These are phyloP conservation scores for Solenopsis fugax DNA, from an alignment of 1,140 invertebrate genomes.

Conservation along the genomic window DNA sequence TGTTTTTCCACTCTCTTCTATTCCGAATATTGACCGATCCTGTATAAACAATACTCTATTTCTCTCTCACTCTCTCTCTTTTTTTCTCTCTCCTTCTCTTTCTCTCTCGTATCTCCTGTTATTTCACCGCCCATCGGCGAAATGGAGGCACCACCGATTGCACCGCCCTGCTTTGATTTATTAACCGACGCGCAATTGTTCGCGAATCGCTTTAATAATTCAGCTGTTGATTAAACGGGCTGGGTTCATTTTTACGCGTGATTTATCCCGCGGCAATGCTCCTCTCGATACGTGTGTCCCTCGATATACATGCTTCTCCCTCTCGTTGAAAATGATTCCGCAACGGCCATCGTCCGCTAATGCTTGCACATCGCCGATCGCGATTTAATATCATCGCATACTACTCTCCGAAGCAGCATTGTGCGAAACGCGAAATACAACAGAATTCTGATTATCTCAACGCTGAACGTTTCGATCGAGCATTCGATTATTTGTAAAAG, in stretches of 20 bases:
- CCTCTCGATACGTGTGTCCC: slow-evolving; percentile 46
- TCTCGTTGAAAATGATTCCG: slow-evolving; percentile 62
- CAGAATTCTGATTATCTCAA: slow-evolving; percentile 20
- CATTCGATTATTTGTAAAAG: slow-evolving; percentile 27
- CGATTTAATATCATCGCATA: slow-evolving; percentile 52
- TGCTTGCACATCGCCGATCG: slow-evolving; percentile 35
- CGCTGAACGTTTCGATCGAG: background rate
- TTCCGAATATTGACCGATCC: slow-evolving; percentile 54
- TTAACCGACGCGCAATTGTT: slow-evolving; percentile 83
- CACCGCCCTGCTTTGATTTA: slow-evolving; percentile 81
- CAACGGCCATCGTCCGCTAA: slow-evolving; percentile 64
- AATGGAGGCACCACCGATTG: slow-evolving; percentile 65
- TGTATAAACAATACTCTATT: slow-evolving; percentile 67
- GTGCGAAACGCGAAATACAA: slow-evolving; percentile 36
- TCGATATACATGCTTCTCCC: slow-evolving; percentile 35
- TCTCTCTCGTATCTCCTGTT: slow-evolving; percentile 34
- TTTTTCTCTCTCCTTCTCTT: background rate
- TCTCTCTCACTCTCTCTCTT: slow-evolving; percentile 33
- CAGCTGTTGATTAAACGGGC: slow-evolving; percentile 84
- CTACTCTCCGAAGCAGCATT: background rate
- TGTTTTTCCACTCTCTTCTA: slow-evolving; percentile 62
- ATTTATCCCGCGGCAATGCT: slow-evolving; percentile 78
- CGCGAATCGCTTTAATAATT: slow-evolving; percentile 84
- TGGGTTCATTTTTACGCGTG: slow-evolving; percentile 83
- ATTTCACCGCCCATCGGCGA: slow-evolving; percentile 66